phyloP scores from a whole-genome alignment of 2,113 vertebrate species.

The Sorex araneus region DNA sequence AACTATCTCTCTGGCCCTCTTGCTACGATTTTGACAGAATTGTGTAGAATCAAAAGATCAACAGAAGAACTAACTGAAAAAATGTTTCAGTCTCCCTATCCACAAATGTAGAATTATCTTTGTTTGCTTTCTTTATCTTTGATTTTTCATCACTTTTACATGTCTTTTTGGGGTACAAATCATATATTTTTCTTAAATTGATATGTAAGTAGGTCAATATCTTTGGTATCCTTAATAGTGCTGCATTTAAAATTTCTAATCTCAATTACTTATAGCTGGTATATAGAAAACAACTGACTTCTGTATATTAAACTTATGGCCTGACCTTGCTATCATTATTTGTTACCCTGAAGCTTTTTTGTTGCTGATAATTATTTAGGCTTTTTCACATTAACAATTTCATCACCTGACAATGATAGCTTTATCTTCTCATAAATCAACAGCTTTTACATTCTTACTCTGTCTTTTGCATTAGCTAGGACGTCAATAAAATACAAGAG shows the following conservation, averaged over 20 bases:
- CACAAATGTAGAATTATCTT: background rate
- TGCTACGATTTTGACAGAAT: background rate
- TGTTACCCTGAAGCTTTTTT: background rate
- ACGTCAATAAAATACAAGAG: background rate
- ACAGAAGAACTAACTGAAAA: background rate
- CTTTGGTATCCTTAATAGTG: slow-evolving; percentile 9
- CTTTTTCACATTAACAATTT: slow-evolving; percentile 5
- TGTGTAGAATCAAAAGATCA: background rate
- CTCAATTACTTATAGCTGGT: background rate
- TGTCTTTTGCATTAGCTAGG: slow-evolving; percentile 18
- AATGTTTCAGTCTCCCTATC: background rate
- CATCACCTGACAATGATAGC: background rate
- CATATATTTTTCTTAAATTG: slow-evolving; percentile 19
- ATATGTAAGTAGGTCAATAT: slow-evolving; percentile 23
- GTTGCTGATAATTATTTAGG: background rate
- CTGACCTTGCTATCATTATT: background rate
- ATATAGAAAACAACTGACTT: background rate
- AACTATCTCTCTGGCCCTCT: background rate
- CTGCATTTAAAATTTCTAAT: slow-evolving; percentile 48
- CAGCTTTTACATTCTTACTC: background rate
- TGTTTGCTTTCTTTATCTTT: background rate
- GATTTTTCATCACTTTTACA: background rate
- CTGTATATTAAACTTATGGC: background rate
- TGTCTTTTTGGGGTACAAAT: background rate
- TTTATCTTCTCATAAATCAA: slow-evolving; percentile 16